phyloP scores from a whole-genome alignment of 2,888 invertebrate species.

The Chymomyza procnemis region DNA sequence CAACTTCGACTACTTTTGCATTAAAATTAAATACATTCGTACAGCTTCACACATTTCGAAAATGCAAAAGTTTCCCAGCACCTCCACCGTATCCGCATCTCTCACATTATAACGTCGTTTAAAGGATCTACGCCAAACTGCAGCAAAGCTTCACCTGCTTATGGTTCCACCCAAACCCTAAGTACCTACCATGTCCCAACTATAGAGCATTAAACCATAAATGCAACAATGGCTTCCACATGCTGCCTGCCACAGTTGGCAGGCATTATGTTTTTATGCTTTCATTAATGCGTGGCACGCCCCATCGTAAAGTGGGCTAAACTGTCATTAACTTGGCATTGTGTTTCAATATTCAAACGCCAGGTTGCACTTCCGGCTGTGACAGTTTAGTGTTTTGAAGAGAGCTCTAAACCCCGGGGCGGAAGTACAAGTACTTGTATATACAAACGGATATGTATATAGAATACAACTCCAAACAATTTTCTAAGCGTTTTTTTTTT shows the following conservation, averaged over 20 bases:
- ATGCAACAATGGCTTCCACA: not conserved
- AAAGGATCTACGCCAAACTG: too few species aligned
- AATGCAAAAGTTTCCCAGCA: too few species aligned
- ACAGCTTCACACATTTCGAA: too few species aligned
- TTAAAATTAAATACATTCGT: too few species aligned
- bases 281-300: constrained; percentile 61
- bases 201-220: not conserved
- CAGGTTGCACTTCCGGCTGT: constrained; percentile 70
- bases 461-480: constrained; percentile 37
- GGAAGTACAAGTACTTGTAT: constrained; percentile 37
- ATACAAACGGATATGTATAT: constrained; percentile 6
- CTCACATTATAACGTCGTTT: too few species aligned
- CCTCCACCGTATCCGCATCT: too few species aligned
- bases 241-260: not conserved
- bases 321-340: constrained; percentile 63
- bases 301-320: constrained; percentile 54
- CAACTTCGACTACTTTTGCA: too few species aligned
- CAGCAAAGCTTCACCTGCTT: not conserved
- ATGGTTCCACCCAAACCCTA: not conserved
- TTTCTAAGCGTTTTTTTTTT: constrained; percentile 19
- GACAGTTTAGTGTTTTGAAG: constrained; percentile 48
- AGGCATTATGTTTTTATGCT: not conserved
- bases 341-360: constrained; percentile 53
- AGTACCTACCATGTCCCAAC: not conserved
- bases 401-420: constrained; percentile 55